Evolutionary conservation across 30 jellyfish, hydroid and myxozoan genomes (phyloP).

Genomic region (Cassiopea andromeda): DNA sequence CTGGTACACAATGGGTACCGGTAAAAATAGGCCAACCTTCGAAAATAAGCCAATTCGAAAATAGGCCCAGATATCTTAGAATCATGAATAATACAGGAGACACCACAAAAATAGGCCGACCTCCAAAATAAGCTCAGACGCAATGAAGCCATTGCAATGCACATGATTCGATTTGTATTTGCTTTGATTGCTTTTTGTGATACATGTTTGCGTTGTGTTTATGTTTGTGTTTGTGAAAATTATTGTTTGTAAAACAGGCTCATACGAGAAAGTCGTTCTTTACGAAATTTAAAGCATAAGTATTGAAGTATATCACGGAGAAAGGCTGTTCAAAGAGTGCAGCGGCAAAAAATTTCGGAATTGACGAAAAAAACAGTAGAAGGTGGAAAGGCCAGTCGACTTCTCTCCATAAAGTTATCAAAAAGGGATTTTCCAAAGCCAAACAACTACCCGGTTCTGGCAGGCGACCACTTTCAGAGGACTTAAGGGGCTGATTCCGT

Average conservation of each 20-base stretch:
- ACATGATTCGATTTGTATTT: no score
- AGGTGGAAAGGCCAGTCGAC: slow-evolving; percentile 6
- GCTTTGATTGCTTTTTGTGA: no score
- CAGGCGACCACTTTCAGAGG: not conserved
- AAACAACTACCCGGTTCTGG: slow-evolving; percentile 2
- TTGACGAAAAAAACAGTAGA: not conserved
- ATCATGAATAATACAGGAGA: no score
- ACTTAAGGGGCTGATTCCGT: not conserved
- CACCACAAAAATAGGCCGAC: no score
- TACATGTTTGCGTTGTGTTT: no score
- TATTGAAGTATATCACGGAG: not conserved
- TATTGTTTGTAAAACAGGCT: not conserved
- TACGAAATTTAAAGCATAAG: not conserved
- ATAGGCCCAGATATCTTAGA: no score
- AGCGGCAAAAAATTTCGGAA: not conserved
- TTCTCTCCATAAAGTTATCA: slow-evolving; percentile 7
- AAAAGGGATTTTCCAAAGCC: slow-evolving; percentile 29
- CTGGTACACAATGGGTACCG: no score
- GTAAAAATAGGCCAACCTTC: no score
- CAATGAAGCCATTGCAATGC: no score
- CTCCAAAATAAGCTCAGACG: no score
- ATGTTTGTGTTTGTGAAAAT: no score
- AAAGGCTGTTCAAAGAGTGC: not conserved
- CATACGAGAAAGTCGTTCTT: not conserved
- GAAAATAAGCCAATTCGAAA: no score